Conservation (phyloP, 2,797 vertebrate genomes). For the Ceyx erithaca region DNA sequence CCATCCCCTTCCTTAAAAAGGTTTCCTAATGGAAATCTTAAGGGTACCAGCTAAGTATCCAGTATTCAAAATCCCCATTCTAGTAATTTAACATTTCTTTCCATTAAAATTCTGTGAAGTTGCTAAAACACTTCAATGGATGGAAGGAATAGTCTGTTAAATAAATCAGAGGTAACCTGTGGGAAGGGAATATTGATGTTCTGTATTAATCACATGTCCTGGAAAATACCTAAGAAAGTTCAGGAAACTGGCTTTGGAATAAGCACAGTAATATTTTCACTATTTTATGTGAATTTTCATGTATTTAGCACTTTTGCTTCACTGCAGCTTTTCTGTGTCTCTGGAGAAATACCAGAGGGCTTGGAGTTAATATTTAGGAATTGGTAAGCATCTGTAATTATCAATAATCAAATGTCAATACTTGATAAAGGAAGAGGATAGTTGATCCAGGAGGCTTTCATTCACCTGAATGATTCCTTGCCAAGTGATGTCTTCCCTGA, state of each 20-base stretch:
- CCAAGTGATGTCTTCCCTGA: not conserved
- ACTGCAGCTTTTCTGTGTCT: not conserved
- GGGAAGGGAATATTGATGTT: not conserved
- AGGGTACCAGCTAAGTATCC: not conserved
- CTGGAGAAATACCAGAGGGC: not conserved
- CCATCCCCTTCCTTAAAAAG: not conserved
- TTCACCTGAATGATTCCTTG: not conserved
- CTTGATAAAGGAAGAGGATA: no score
- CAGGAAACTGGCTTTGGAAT: not conserved
- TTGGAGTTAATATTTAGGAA: not conserved
- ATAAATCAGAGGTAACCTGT: not conserved
- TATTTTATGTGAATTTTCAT: not conserved
- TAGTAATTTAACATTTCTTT: not conserved
- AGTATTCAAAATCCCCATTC: not conserved
- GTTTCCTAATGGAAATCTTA: not conserved
- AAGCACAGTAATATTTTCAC: not conserved
- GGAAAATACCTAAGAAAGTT: not conserved
- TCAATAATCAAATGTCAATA: not conserved
- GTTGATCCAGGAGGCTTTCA: not conserved
- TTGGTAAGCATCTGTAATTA: not conserved
- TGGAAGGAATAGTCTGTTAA: not conserved
- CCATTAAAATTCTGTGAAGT: not conserved
- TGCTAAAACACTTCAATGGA: not conserved
- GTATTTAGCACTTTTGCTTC: not conserved
- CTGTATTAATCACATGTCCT: not conserved